Conservation (phyloP, 1,140 invertebrate genomes). For the Argopecten irradians region DNA sequence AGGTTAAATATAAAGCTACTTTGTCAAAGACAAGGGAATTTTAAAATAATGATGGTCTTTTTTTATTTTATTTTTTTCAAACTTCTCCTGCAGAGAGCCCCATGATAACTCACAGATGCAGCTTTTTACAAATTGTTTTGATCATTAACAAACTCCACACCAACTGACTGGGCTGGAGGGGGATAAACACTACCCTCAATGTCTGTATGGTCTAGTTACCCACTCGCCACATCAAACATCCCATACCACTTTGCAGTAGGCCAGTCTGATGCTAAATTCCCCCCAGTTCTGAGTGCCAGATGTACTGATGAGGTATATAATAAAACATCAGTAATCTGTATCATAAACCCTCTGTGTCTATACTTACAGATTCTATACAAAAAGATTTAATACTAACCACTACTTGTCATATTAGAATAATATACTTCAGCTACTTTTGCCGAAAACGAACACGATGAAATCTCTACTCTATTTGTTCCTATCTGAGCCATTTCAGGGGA, state of each 20-base stretch:
- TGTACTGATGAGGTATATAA: background rate
- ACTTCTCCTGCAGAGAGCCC: background rate
- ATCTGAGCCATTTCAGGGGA: too few relatives aligned
- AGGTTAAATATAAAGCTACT: background rate
- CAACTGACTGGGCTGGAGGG: slow-evolving; percentile 19
- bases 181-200: background rate
- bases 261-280: background rate
- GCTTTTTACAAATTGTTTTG: slow-evolving; percentile 18
- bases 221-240: background rate
- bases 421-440: too few relatives aligned
- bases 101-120: background rate
- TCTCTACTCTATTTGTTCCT: too few relatives aligned
- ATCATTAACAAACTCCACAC: slow-evolving; percentile 9
- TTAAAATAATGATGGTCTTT: too few relatives aligned
- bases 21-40: too few relatives aligned
- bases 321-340: too few relatives aligned
- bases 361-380: too few relatives aligned
- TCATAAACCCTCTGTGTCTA: too few relatives aligned
- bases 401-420: too few relatives aligned
- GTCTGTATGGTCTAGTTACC: background rate
- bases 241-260: background rate
- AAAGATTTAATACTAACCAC: too few relatives aligned
- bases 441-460: too few relatives aligned
- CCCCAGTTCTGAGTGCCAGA: background rate
- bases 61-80: background rate